These are phyloP conservation scores for Callinectes sapidus DNA, from an alignment of 2,888 invertebrate species.

Conservation along the genomic window DNA sequence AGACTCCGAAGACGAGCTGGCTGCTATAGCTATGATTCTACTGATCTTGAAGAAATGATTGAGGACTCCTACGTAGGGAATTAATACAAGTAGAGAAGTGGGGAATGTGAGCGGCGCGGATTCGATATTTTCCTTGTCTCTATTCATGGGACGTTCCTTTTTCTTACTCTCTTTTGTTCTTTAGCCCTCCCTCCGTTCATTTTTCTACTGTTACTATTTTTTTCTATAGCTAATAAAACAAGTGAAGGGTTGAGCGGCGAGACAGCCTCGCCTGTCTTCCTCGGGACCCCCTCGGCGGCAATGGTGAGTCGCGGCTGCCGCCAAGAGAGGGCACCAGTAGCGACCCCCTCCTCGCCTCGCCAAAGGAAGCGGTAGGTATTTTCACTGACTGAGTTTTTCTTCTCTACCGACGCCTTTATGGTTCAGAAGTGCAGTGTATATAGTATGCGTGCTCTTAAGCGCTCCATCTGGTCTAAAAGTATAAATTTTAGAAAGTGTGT, in stretches of 20 bases:
- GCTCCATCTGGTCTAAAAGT: neutral
- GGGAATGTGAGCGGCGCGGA: too few species aligned
- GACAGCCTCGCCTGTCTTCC: neutral
- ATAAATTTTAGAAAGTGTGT: neutral
- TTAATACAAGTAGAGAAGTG: too few species aligned
- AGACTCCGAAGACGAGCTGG: too few species aligned
- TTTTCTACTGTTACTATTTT: too few species aligned
- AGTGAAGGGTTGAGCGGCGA: neutral
- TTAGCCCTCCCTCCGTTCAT: too few species aligned
- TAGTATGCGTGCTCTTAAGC: neutral
- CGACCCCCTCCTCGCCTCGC: constrained; percentile 43
- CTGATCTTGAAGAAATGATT: too few species aligned
- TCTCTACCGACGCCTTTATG: neutral
- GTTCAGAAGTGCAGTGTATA: neutral
- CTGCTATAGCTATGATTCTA: too few species aligned
- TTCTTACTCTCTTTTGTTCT: too few species aligned
- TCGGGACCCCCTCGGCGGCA: constrained; percentile 40
- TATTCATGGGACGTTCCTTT: too few species aligned
- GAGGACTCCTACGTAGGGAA: too few species aligned
- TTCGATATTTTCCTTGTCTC: too few species aligned
- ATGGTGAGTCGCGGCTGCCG: constrained; percentile 40
- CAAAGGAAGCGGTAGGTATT: constrained; percentile 58
- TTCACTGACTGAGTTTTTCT: neutral
- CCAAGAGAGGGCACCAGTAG: constrained; percentile 55
- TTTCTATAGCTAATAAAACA: neutral